Base-by-base conservation (phyloP, 1,140 invertebrate genomes). In the Pogonognathellus flavescens region DNA sequence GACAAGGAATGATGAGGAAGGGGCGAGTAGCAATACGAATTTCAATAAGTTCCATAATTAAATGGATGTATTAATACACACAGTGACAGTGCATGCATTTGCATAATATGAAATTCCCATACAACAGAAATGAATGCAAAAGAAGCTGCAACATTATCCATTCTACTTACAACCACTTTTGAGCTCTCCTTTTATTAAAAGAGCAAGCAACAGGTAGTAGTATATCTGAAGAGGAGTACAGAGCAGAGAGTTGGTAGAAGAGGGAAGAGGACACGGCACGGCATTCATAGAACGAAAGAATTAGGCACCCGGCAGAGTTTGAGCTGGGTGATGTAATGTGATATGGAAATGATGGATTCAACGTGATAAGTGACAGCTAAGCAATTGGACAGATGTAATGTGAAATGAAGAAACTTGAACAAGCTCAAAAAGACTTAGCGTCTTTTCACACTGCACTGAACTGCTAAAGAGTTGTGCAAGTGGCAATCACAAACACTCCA, bases 341-440 rank as follows among this genome's bases (percentile, higher is more conserved):
- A 52, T 50, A 80, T 80, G 72, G 14, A 80, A 50, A 80, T 80
- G 72, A 80, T 52, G 1, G 72, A 80, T 80, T 7, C 41, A 80
- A 50, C 18, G 62, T 66, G 72, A 80, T 80, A 80, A 80, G 72
- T 80, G 72, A 80, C 72, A 80, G 50, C 25, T 25, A 66, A 66
- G 62, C 62, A n/a, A n/a, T n/a, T n/a, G n/a, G n/a, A n/a, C n/a
- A 66, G 62, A 66, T 25, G 62, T 66, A 66, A 66, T 66, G 7
- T 25, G 22, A 25, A 66, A 66, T 66, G 62, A 66, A 22, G 2
- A 41, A 41, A n/a, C n/a, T n/a, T 41, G 31, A 41, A 1, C 2
- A 41, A 41, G 6, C 31, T 41, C 31, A 41, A 41, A 41, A 41
- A 41, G 31, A 41, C 6, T 41, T 41, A 41, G 31, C 31, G 31